A percentile compares a stretch with the other conserved stretches of the same genome.
phyloP scores from a whole-genome alignment of 2,113 vertebrate species.

The Oncorhynchus masou region DNA sequence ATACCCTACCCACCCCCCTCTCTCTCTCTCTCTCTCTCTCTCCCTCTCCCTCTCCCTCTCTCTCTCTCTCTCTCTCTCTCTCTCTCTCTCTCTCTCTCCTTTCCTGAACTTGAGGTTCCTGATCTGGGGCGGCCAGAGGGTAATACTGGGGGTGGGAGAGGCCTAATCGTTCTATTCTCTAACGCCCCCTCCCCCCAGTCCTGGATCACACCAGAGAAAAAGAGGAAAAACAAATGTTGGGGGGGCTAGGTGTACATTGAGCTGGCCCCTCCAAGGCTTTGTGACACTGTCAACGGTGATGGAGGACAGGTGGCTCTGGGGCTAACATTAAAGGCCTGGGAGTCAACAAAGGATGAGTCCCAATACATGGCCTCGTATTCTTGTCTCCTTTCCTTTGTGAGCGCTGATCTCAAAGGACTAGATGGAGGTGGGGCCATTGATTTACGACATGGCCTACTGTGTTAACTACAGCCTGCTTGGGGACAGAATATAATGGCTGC shows the following conservation, averaged over 20 bases:
- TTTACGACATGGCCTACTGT: constrained; percentile 45
- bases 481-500: too few relatives aligned
- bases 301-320: constrained; percentile 44
- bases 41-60: constrained; percentile 12
- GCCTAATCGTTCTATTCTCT: constrained; percentile 21
- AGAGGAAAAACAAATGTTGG: neutral
- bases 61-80: constrained; percentile 10
- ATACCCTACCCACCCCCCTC: neutral
- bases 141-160: neutral
- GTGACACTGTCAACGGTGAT: constrained; percentile 36
- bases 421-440: constrained; percentile 35
- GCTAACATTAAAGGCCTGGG: constrained; percentile 47
- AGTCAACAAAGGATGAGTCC: constrained; percentile 50
- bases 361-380: constrained; percentile 25
- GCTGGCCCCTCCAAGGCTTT: neutral
- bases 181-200: neutral
- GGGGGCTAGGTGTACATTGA: constrained; percentile 2
- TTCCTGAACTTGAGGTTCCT: constrained; percentile 59
- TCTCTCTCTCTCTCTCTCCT: constrained; percentile 15
- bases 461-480: neutral
- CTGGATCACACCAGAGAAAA: constrained; percentile 6
- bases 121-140: neutral
- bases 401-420: constrained; percentile 43
- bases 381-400: constrained; percentile 46
- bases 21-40: constrained; percentile 10